Evolutionary conservation across 1,140 invertebrate genomes (phyloP), one percentile per base, ranked within the genome.

Genomic region (Thalassaphorura encarpata): DNA sequence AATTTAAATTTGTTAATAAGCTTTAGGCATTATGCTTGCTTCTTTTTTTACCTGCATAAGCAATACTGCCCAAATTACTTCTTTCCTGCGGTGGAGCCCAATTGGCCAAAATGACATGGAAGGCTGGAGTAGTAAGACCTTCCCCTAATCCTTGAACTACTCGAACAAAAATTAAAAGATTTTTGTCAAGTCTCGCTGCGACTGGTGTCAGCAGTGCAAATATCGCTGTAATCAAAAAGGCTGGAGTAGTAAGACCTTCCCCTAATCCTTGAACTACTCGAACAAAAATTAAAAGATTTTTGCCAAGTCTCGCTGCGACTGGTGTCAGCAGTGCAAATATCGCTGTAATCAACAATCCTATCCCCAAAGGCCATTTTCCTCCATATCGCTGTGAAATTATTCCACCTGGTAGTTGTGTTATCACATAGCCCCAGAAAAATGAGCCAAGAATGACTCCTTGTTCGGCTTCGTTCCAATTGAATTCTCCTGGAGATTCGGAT

Each of bases 361-460:
- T 45, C 29, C 77, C 75, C 8, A 64, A 24, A 2, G 55, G 36
- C 62, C 62, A 63, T 50, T 88, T 83, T 1, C 87, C 84, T 4
- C 88, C 87, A 64, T 80, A 89, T 66, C 80, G 80, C 67, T 89
- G 89, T 16, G 87, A 82, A 43, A 92, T 67, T 54, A 90, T 85
- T 18, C 89, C 89, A 60, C 90, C 93, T 3, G 55, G 55, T 8
- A 56, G n/a, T 29, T 56, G 54, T 13, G 27, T 43, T 29, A 47
- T 27, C 6, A 19, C 27, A 26, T 49, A 49, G 8, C 49, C 55
- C 69, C 79, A 83, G 67, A 83, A 85, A 64, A 86, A 85, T 0
- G 82, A 77, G 28, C 79, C 77, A 1, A 83, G 68, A 54, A 81
- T 76, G 24, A 79, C 71, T 49, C 85, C 85, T 71, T 89, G 86